Evolutionary conservation across 2,797 vertebrate species (phyloP).

Genomic region (Chelon labrosus): DNA sequence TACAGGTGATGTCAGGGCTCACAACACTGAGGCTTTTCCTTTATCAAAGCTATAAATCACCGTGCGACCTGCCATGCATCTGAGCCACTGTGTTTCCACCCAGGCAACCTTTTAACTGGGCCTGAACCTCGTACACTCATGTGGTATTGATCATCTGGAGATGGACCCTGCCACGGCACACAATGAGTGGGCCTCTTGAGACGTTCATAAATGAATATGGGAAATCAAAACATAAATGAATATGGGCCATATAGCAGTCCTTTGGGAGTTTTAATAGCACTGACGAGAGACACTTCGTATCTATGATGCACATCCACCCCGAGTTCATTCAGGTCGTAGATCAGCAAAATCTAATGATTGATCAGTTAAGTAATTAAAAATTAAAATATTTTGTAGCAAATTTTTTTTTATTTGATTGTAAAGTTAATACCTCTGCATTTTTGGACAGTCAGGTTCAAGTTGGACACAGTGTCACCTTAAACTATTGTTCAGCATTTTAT

Average conservation of each 20-base stretch:
- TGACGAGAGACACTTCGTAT: constrained; percentile 38
- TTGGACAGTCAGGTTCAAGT: not conserved
- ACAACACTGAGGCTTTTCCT: constrained; percentile 66
- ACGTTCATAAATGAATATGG: constrained; percentile 70
- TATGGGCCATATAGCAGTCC: constrained; percentile 50
- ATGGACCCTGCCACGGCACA: constrained; percentile 67
- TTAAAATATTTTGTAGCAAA: not conserved
- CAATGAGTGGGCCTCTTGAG: constrained; percentile 46
- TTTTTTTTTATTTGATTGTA: not conserved
- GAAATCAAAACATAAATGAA: constrained; percentile 73
- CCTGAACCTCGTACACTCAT: constrained; percentile 65
- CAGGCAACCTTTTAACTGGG: constrained; percentile 69
- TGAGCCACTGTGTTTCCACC: constrained; percentile 35
- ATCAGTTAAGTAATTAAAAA: not conserved
- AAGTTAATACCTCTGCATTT: not conserved
- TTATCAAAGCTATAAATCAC: constrained; percentile 78
- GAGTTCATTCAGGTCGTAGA: constrained; percentile 6
- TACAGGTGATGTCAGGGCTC: constrained; percentile 65
- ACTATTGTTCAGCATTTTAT: no score
- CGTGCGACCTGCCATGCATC: constrained; percentile 28
- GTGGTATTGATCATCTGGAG: constrained; percentile 79
- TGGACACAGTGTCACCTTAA: not conserved
- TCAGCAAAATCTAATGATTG: not conserved
- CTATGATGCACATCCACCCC: constrained; percentile 6
- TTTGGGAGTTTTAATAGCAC: constrained; percentile 43